Evolutionary conservation across 2,888 invertebrate species (phyloP), one percentile per base, ranked within the genome.

Genomic region (Harpalus rufipes): DNA sequence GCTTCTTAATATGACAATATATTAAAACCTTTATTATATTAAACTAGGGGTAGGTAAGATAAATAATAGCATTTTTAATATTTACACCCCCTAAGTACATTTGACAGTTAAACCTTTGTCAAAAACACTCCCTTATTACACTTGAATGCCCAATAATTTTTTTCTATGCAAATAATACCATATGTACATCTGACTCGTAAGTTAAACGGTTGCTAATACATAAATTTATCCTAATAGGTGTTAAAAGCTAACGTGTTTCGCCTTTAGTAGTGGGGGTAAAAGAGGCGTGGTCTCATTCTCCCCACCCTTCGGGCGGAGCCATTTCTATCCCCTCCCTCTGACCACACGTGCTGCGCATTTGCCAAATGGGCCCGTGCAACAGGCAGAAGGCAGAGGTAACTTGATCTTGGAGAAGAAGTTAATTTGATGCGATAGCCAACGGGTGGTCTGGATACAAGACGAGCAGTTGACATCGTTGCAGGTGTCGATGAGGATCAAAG

Each of bases 151-250:
- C 76, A 83, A 72, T 74, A 44, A 83, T 83, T 83, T 83, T 83
- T 83, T 14, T 83, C 56, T 86, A 88, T 87, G 88, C 86, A 88
- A 88, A 88, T 88, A 86, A 87, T 78, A 85, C 85, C 87, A 87
- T 87, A 87, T 88, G 82, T 83, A 85, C 86, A 74, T 44, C 68
- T 87, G 87, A 88, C 87, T 88, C 87, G 87, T 87, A 39, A 87
- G 88, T 88, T 88, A 88, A 88, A 88, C 88, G 87, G 87, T 88
- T 88, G 87, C 87, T 87, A 87, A 86, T 86, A 88, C 88, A 88
- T 88, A 88, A 88, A 88, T 88, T 88, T 88, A 87, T 86, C 87
- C 87, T 88, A 88, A 88, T 88, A 87, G 87, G 87, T 87, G 87
- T 87, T 86, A 86, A 84, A 84, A 86, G 87, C 87, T 86, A 86